phyloP scores from a whole-genome alignment of 2,888 invertebrate species.

The Diloba caeruleocephala region DNA sequence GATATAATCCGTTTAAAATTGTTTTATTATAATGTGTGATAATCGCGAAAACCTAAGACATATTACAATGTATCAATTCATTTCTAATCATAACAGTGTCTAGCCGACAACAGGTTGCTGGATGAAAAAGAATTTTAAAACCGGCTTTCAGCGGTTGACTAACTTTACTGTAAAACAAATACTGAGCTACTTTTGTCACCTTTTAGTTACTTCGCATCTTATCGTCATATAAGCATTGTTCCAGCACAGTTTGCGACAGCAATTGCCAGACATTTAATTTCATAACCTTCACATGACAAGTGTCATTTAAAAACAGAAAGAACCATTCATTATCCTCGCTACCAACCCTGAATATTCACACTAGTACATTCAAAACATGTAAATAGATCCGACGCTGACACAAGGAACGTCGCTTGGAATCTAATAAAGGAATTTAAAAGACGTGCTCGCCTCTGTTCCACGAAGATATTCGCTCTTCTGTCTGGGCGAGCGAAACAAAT shows the following conservation, averaged over 20 bases:
- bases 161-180: background rate
- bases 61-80: too few species aligned
- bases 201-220: background rate
- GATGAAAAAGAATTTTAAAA: conserved; percentile 21
- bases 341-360: conserved; percentile 1
- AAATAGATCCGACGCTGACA: conserved; percentile 31
- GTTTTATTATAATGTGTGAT: too few species aligned
- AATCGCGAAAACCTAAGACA: too few species aligned
- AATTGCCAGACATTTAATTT: too few species aligned
- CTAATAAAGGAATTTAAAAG: conserved; percentile 62
- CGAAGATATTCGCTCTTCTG: conserved; percentile 18
- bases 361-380: conserved; percentile 26
- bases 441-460: conserved; percentile 44
- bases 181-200: background rate
- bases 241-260: too few species aligned
- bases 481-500: conserved; percentile 23
- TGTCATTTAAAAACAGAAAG: background rate
- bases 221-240: background rate
- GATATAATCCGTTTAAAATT: too few species aligned
- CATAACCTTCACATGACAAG: too few species aligned
- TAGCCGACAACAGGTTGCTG: background rate
- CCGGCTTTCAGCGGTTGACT: background rate
- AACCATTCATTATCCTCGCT: background rate
- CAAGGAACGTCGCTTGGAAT: conserved; percentile 48
- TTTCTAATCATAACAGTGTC: too few species aligned